A percentile compares a stretch with the other conserved stretches of the same genome.
Conservation (phyloP, 2,888 invertebrate genomes). For the Ernsta delagoae region DNA sequence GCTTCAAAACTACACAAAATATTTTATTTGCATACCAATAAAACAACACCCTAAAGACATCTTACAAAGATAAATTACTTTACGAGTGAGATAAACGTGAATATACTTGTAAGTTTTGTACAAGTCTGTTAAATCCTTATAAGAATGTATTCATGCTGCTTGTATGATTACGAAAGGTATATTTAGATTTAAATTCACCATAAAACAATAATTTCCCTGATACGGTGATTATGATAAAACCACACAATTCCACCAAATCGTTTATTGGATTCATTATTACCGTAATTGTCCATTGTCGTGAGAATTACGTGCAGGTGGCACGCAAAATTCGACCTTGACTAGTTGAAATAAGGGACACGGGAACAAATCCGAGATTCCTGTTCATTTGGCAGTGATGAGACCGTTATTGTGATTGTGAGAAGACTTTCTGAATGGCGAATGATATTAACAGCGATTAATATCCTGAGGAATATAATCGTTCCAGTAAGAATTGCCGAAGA, state of each 20-base stretch:
- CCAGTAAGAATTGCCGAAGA: constrained; percentile 26
- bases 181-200: constrained; percentile 22
- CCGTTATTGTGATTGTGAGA: constrained; percentile 14
- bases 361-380: constrained; percentile 13
- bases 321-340: not conserved
- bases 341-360: not conserved
- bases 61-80: constrained; percentile 3
- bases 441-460: constrained; percentile 37
- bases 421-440: constrained; percentile 35
- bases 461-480: constrained; percentile 39
- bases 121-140: constrained; percentile 15
- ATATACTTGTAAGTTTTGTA: not conserved
- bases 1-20: too few relatives aligned
- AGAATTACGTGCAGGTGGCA: constrained; percentile 30
- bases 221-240: constrained; percentile 43
- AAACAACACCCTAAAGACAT: not conserved
- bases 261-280: constrained; percentile 47
- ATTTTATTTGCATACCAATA: too few relatives aligned
- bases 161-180: constrained; percentile 24
- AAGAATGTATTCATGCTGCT: constrained; percentile 26
- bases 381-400: constrained; percentile 25
- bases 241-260: constrained; percentile 43
- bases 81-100: constrained; percentile 1
- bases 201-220: constrained; percentile 44
- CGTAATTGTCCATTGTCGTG: constrained; percentile 41